Evolutionary conservation across 2,888 invertebrate species (phyloP), one percentile per base, ranked within the genome.

Genomic region (Oscheius sp.): DNA sequence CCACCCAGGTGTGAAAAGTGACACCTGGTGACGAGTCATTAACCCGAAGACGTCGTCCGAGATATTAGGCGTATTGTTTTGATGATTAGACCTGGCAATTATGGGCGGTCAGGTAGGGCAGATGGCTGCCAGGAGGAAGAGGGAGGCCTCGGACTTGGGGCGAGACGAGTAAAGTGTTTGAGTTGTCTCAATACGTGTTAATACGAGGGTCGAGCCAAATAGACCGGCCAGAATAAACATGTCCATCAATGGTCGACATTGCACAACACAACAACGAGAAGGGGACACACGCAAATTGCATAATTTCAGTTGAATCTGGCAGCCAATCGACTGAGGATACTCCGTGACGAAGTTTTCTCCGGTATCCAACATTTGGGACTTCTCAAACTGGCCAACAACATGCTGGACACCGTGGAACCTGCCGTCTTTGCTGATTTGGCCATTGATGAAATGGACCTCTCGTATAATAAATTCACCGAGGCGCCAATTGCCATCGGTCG

Each of bases 301-400:
- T 29, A 61, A 61, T 41, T 86, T 64, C 78, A 86, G 86, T 75
- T 86, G 55, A 85, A 87, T 72, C 68, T 87, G 25, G 85, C 85
- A 35, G 76, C 79, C 59, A 86, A 86, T 68, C 74, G 71, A 13
- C 59, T 86, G 13, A 77, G 76, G 64, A 71, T 74, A 46, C 66
- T 80, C 25, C 66, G 77, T 16, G 74, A 77, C 25, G 80, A 76
- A 3, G 59, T 72, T 3, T 81, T 86, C 25, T 72, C 81, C 46
- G 81, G 81, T 1, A 71, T 80, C 27, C 69, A 73, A 13, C 80
- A 81, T 49, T 76, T 86, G 41, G 55, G 56, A 12, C 74, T 53
- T 18, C 76, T 86, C 21, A 41, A 70, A 7, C 55, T 86, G 25
- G 43, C 72, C 46, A 81, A 85, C 72, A 87, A 86, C 72, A 74